These are phyloP conservation scores for Oenanthe melanoleuca DNA, from an alignment of 2,113 vertebrate genomes.

Conservation along the genomic window DNA sequence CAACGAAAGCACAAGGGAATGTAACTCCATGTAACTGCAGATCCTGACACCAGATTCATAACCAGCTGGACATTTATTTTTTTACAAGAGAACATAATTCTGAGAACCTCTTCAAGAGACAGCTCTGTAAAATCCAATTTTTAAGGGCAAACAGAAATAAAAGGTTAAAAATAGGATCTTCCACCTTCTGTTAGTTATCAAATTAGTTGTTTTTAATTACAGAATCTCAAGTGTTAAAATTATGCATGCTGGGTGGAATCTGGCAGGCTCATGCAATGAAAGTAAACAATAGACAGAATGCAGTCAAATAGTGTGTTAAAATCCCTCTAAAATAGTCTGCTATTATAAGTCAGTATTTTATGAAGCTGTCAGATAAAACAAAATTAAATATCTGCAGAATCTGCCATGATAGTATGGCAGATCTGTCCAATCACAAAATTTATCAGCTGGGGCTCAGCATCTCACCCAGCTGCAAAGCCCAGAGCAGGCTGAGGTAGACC, in stretches of 20 bases:
- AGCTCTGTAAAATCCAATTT: not conserved
- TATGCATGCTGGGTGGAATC: not conserved
- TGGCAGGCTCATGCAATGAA: not conserved
- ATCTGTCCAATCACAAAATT: not conserved
- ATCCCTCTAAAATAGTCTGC: not conserved
- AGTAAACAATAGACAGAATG: not conserved
- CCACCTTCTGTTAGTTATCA: not conserved
- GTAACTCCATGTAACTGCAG: not conserved
- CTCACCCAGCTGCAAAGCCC: not conserved
- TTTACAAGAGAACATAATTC: not conserved
- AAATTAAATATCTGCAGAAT: not conserved
- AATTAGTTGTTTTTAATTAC: not conserved
- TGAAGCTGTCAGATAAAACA: not conserved
- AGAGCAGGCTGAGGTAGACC: not conserved
- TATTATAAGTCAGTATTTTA: not conserved
- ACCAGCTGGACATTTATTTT: not conserved
- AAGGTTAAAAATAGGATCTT: not conserved
- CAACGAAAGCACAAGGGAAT: not conserved
- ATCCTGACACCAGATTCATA: not conserved
- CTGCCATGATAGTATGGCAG: not conserved
- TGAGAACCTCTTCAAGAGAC: not conserved
- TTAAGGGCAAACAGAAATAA: not conserved
- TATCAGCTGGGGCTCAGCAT: not conserved
- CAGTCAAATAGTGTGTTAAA: not conserved
- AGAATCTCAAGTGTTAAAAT: not conserved